Percentiles rank a stretch among this genome's conserved stretches.
Conservation (phyloP, 2,888 invertebrate species). For the Agrotis clavis region DNA sequence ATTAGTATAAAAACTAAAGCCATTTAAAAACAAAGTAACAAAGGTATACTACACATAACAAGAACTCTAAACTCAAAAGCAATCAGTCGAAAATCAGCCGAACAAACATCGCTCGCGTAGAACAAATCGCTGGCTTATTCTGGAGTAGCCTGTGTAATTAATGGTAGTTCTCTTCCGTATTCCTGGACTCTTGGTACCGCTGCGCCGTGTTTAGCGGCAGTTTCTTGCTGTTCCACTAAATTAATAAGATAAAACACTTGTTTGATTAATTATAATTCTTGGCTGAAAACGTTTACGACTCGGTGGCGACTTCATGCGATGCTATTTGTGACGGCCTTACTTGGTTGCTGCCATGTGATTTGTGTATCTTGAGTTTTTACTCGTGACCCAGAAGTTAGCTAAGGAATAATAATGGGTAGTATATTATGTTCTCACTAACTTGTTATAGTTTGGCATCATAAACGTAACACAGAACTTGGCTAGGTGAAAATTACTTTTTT, state of each 20-base stretch:
- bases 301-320: not conserved
- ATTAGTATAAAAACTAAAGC: no score
- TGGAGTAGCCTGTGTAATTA: conserved; percentile 49
- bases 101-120: conserved; percentile 31
- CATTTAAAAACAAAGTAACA: not conserved
- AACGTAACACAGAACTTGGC: no score
- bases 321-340: not conserved
- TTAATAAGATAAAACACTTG: conserved; percentile 37
- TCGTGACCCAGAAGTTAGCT: no score
- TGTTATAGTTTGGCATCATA: not conserved
- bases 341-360: not conserved
- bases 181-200: conserved; percentile 37
- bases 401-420: no score
- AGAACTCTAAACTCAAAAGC: conserved; percentile 10
- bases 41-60: not conserved
- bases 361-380: no score
- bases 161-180: conserved; percentile 48
- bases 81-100: conserved; percentile 6
- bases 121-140: conserved; percentile 18
- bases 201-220: conserved; percentile 24
- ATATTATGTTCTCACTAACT: not conserved
- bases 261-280: conserved; percentile 31
- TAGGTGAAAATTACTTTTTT: no score
- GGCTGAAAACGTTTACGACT: not conserved
- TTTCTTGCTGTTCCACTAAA: conserved; percentile 28